These are phyloP conservation scores for Thelaira solivaga DNA, from an alignment of 2,888 invertebrate species.

Conservation along the genomic window DNA sequence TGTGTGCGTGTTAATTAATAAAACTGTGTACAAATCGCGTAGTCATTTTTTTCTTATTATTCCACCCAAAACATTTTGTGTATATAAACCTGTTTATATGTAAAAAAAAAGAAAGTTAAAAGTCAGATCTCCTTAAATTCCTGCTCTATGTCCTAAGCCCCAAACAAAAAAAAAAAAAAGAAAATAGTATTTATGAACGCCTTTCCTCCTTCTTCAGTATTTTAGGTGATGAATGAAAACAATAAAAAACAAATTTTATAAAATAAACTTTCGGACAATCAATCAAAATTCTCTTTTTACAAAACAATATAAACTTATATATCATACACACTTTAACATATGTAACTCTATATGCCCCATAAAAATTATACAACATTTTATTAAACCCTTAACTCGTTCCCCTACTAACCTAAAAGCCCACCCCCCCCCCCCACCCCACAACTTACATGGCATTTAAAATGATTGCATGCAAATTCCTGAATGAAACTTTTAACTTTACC, in stretches of 20 bases:
- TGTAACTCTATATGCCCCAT: not conserved
- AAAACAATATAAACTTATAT: conserved; percentile 37
- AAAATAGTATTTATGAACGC: conserved; percentile 9
- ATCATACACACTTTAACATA: conserved; percentile 19
- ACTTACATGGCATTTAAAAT: not conserved
- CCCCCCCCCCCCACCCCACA: no score
- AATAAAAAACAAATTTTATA: conserved; percentile 55
- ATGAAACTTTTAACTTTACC: conserved; percentile 28
- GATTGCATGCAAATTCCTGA: conserved; percentile 52
- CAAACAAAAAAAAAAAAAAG: no score
- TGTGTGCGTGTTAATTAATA: no score
- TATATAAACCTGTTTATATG: not conserved
- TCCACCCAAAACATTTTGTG: no score
- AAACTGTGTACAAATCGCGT: no score
- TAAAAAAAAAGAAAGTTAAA: not conserved
- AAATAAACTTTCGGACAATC: conserved; percentile 74
- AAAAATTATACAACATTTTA: not conserved
- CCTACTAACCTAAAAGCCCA: not conserved
- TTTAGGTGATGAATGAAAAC: conserved; percentile 42
- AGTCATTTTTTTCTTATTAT: no score
- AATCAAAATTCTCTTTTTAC: conserved; percentile 73
- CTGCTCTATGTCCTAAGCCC: conserved; percentile 17
- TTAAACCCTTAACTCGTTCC: not conserved
- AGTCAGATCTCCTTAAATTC: conserved; percentile 1
- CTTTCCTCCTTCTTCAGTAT: conserved; percentile 21